Evolutionary conservation across 2,113 vertebrate species (phyloP).

Genomic region (Cisticola juncidis): DNA sequence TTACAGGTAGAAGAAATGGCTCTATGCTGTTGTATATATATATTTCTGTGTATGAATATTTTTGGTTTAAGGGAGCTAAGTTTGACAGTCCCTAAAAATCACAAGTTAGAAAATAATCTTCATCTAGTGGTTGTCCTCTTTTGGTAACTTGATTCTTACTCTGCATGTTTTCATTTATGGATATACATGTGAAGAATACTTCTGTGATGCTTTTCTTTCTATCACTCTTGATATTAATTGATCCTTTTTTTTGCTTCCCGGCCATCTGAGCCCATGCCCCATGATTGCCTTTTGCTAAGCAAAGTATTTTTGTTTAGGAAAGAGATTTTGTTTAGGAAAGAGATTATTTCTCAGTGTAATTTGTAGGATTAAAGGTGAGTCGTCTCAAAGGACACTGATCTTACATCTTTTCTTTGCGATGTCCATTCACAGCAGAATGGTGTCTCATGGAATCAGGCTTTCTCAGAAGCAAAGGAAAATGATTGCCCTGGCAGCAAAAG

Average conservation of each 20-base stretch:
- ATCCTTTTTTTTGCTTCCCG: not conserved
- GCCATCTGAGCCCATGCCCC: not conserved
- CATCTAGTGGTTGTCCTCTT: not conserved
- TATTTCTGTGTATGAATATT: not conserved
- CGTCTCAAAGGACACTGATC: not conserved
- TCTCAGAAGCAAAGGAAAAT: slow-evolving; percentile 98
- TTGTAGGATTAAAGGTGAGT: not conserved
- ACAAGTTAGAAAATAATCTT: not conserved
- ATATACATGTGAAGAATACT: not conserved
- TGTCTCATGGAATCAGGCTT: slow-evolving; percentile 81
- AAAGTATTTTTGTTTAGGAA: not conserved
- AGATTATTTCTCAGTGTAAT: not conserved
- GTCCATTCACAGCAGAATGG: slow-evolving; percentile 74
- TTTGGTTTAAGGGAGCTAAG: not conserved
- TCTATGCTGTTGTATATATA: not conserved
- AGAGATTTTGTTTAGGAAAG: not conserved
- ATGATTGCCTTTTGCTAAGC: not conserved
- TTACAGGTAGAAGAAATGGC: not conserved
- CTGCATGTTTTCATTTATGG: not conserved
- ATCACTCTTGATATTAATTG: not conserved
- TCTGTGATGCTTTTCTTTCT: not conserved
- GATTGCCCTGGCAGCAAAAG: slow-evolving; percentile 88
- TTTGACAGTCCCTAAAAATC: not conserved
- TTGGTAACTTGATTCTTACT: not conserved
- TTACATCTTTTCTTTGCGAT: not conserved